Evolutionary conservation across 2,113 vertebrate genomes (phyloP), one percentile per base, ranked within the genome.

Genomic region (Oriolus oriolus): DNA sequence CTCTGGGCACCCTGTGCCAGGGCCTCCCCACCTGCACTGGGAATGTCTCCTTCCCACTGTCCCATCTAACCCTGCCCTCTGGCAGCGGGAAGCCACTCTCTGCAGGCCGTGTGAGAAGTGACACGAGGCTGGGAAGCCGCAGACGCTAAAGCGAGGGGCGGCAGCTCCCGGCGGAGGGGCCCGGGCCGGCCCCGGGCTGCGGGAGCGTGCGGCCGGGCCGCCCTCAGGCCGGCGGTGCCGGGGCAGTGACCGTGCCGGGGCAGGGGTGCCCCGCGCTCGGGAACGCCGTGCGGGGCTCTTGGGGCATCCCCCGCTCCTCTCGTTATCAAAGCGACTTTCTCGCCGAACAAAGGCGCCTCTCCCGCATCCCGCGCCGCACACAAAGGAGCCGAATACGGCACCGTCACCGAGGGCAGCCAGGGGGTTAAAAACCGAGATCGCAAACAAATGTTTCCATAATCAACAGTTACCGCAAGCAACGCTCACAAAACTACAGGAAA

Each of bases 281-380:
- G 7, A 19, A 2, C 18, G 53, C 31, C 19, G 18, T 5, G 8
- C 53, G 19, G 53, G 19, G 53, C 30, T 31, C 7, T 1, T 8
- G 53, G 33, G 54, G n/a, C 54, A n/a, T 5, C 3, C 54, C 33
- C 33, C 21, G 54, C 54, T 22, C 54, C 37, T 9, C 27, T 28
- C 56, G 2, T 0, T 11, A 93, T 71, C 95, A 84, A 76, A 93
- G 91, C 44, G 52, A 73, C 30, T 74, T 92, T 64, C 64, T 73
- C 45, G 60, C 50, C 33, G 92, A 95, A 94, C 81, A 91, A 94
- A 96, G 95, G 90, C 91, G 63, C 89, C 77, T 84, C 90, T 87
- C 23, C 93, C 52, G 76, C 93, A 66, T 28, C 70, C 83, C 87
- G 77, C 93, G 74, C 74, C 84, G 74, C 89, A 30, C 77, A 96